A percentile compares a stretch with the other conserved stretches of the same genome.
These are phyloP conservation scores for Melanotaenia maccullochi DNA, from an alignment of 2,797 vertebrate genomes.

Conservation along the genomic window DNA sequence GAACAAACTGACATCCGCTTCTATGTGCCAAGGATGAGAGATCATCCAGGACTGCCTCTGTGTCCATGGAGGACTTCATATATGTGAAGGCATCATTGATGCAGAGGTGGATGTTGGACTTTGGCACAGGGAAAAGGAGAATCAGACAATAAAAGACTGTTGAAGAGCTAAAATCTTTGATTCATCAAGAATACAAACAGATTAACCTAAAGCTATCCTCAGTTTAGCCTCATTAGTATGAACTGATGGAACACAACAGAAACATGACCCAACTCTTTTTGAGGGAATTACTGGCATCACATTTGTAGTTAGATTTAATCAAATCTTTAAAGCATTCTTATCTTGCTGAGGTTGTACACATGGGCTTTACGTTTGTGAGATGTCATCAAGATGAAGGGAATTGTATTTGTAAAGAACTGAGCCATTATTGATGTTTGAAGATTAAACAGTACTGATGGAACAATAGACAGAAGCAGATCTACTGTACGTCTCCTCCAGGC, in stretches of 20 bases:
- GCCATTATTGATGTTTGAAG: conserved; percentile 24
- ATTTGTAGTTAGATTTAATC: not conserved
- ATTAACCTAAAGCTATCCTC: too few relatives aligned
- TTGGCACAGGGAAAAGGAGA: too few relatives aligned
- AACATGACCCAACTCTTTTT: not conserved
- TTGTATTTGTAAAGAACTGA: not conserved
- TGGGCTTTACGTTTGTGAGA: not conserved
- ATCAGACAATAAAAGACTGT: not conserved
- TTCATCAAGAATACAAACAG: not conserved
- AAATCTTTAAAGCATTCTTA: not conserved
- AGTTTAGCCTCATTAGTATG: not conserved
- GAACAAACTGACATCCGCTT: not conserved
- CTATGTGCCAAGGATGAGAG: not conserved
- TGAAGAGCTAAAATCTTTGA: not conserved
- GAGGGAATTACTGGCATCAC: too few relatives aligned
- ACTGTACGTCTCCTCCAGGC: conserved; percentile 13
- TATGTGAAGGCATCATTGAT: too few relatives aligned
- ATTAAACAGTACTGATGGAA: conserved; percentile 46
- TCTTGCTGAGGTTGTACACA: not conserved
- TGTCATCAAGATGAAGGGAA: conserved; percentile 1
- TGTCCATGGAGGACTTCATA: too few relatives aligned
- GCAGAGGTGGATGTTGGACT: too few relatives aligned
- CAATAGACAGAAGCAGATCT: conserved; percentile 40
- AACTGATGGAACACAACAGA: not conserved
- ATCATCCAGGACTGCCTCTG: too few relatives aligned